Evolutionary conservation across 2,888 invertebrate genomes (phyloP).

Genomic region (Protodeltote pygarga): DNA sequence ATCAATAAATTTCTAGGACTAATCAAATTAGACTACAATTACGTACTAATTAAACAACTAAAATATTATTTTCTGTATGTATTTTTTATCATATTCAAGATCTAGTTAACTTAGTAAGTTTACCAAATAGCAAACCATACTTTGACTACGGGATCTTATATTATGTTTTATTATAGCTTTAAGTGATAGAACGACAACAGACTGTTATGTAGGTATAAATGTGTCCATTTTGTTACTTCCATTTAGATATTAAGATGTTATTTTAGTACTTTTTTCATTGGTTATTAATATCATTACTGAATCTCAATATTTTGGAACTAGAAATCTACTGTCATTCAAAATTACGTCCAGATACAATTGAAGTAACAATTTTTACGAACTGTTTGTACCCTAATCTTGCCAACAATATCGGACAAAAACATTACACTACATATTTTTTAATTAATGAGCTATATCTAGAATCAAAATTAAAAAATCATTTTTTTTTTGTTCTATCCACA

Average conservation of each 20-base stretch:
- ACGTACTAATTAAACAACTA: too few relatives aligned
- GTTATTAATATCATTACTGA: conserved; percentile 46
- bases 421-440: neutral
- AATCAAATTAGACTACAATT: too few relatives aligned
- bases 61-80: too few relatives aligned
- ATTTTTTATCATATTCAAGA: neutral
- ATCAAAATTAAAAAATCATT: too few relatives aligned
- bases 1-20: neutral
- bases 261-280: conserved; percentile 41
- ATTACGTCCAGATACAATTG: too few relatives aligned
- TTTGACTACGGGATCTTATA: conserved; percentile 63
- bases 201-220: conserved; percentile 69
- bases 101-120: too few relatives aligned
- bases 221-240: conserved; percentile 61
- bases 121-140: conserved; percentile 48
- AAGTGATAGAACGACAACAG: conserved; percentile 67
- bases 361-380: neutral
- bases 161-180: conserved; percentile 64
- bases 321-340: conserved; percentile 22
- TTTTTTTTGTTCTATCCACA: too few relatives aligned
- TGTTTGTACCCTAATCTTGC: conserved; percentile 24
- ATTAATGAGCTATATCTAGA: neutral
- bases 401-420: conserved; percentile 18
- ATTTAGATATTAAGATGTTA: conserved; percentile 55
- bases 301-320: conserved; percentile 51